Evolutionary conservation across 2,888 invertebrate genomes (phyloP), one percentile per base, ranked within the genome.

Genomic region (Hypolimnas misippus): DNA sequence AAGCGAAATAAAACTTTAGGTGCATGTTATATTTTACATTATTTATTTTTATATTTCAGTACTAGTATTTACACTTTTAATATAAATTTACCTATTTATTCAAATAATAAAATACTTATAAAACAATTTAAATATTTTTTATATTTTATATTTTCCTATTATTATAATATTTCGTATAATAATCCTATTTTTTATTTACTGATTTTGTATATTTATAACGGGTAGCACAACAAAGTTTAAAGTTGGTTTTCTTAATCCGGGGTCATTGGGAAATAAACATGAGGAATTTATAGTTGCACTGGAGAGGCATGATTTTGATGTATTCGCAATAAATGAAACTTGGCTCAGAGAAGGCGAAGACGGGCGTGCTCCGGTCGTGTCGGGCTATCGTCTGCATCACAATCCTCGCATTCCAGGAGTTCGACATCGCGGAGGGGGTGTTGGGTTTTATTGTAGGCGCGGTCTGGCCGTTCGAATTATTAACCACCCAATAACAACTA

Each of bases 311-410:
- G 10, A 35, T 1, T 19, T 58, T 3, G 66, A 66, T 57, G 35
- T 64, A 6, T 3, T 68, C 10, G 66, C 62, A 2, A 31, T 66
- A 16, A 63, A 66, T 35, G 66, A 66, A 21, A 66, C 62, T 0
- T 67, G 66, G 66, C 16, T 67, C 8, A 49, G 38, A 10, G 51
- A 35, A 1, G 62, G 58, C 0, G 61, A 63, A 33, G 66, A 61
- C 7, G 55, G 57, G 1, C 61, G 61, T 8, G 66, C 63, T 1
- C 66, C 66, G 0, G 14, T 6, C 2, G 57, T 60, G 1, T 35
- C 63, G 8, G 61, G 63, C 0, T 66, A 56, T 29, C 49, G 42
- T 6, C 29, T 66, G 7, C 31, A 19, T 2, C 56, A 63, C 17
- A 42, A 14, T 7, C 63, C 66, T 2, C 38, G 60, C 6, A 56